Evolutionary conservation across 2,797 vertebrate species (phyloP).

Genomic region (Microchirus variegatus): DNA sequence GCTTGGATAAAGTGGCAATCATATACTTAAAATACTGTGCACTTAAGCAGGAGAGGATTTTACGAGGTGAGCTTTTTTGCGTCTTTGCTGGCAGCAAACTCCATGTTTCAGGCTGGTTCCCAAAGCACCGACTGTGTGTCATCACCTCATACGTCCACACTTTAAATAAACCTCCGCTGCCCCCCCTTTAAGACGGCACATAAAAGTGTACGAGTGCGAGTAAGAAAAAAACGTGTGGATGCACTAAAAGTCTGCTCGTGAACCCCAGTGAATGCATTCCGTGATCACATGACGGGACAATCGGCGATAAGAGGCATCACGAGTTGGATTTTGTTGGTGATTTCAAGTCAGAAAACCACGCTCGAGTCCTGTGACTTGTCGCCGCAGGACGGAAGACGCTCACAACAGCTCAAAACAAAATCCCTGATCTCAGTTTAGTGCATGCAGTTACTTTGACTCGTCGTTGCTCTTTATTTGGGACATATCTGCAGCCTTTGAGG

Average conservation of each 20-base stretch:
- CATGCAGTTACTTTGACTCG: constrained; percentile 3
- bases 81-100: too few species aligned
- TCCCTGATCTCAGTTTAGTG: not conserved
- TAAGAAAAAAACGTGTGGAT: too few species aligned
- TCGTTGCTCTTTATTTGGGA: not conserved
- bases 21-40: too few species aligned
- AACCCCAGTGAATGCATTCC: constrained; percentile 36
- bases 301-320: constrained; percentile 67
- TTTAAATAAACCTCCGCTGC: too few species aligned
- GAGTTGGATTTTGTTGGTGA: constrained; percentile 54
- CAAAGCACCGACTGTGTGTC: too few species aligned
- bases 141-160: too few species aligned
- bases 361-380: constrained; percentile 71
- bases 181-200: too few species aligned
- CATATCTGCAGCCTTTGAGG: not conserved
- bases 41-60: too few species aligned
- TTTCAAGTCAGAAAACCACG: constrained; percentile 51
- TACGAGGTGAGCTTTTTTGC: too few species aligned
- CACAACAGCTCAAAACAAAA: constrained; percentile 19
- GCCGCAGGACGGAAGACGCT: constrained; percentile 37
- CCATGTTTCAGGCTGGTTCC: too few species aligned
- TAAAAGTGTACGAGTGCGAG: too few species aligned
- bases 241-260: not conserved
- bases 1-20: too few species aligned
- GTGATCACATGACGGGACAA: constrained; percentile 64